Evolutionary conservation across 2,888 invertebrate genomes (phyloP).

Genomic region (Acrobasis consociella): DNA sequence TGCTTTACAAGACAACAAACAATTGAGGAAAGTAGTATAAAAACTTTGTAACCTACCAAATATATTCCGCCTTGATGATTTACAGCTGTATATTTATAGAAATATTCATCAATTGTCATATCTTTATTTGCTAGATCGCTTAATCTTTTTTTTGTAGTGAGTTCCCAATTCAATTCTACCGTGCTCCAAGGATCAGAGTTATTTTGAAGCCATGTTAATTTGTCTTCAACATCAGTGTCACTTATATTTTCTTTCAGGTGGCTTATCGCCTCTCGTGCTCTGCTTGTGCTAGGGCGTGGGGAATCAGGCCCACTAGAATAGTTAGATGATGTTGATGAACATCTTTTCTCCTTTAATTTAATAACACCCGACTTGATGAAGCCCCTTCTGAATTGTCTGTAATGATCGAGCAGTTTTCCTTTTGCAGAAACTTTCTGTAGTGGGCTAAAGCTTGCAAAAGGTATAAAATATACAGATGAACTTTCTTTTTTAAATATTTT

Average conservation of each 20-base stretch:
- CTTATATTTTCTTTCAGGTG: slow-evolving; percentile 3
- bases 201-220: slow-evolving; percentile 26
- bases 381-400: slow-evolving; percentile 8
- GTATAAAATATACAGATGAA: slow-evolving; percentile 28
- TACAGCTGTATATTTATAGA: slow-evolving; percentile 17
- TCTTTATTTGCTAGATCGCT: slow-evolving; percentile 7
- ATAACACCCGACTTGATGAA: slow-evolving; percentile 28
- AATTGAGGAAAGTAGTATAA: too few species aligned
- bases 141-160: slow-evolving; percentile 23
- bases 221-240: slow-evolving; percentile 14
- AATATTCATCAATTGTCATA: slow-evolving; percentile 16
- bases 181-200: slow-evolving; percentile 23
- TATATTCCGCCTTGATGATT: slow-evolving; percentile 20
- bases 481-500: slow-evolving; percentile 26
- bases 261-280: slow-evolving; percentile 13
- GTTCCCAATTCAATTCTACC: slow-evolving; percentile 23
- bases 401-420: slow-evolving; percentile 26
- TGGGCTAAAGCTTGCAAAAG: slow-evolving; percentile 25
- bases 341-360: slow-evolving; percentile 6
- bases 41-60: slow-evolving; percentile 8
- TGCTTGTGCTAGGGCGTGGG: slow-evolving; percentile 13
- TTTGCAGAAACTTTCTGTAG: slow-evolving; percentile 26
- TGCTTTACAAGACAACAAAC: too few species aligned
- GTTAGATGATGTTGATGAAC: neutral
- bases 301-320: neutral